Evolutionary conservation across 2,888 invertebrate genomes (phyloP).

Genomic region (Ligdia adustata): DNA sequence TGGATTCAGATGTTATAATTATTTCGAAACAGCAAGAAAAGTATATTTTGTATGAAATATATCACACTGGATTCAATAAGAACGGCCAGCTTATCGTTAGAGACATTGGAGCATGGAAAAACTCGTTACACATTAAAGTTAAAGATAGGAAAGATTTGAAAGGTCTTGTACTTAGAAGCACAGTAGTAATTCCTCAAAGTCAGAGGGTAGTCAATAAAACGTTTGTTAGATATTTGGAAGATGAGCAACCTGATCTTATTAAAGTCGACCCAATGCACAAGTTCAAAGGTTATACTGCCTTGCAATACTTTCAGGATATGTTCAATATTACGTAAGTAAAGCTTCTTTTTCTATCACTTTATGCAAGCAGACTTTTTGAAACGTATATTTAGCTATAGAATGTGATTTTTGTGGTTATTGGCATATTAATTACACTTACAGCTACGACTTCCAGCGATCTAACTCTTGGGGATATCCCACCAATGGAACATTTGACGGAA

Average conservation of each 20-base stretch:
- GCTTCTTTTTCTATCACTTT: no score
- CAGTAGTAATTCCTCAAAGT: constrained; percentile 68
- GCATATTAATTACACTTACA: no score
- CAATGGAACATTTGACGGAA: constrained; percentile 86
- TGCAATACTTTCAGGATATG: constrained; percentile 84
- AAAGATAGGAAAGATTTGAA: constrained; percentile 77
- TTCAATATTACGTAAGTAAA: constrained; percentile 86
- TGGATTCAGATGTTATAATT: constrained; percentile 76
- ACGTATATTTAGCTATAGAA: no score
- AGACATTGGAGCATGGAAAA: constrained; percentile 76
- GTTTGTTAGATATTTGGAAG: constrained; percentile 74
- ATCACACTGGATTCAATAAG: constrained; percentile 82
- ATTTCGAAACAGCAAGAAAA: constrained; percentile 41
- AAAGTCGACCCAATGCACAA: constrained; percentile 86
- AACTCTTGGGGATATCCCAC: constrained; percentile 86
- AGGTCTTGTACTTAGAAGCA: constrained; percentile 80
- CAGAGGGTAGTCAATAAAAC: constrained; percentile 64
- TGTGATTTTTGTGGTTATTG: background rate
- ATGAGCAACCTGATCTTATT: constrained; percentile 73
- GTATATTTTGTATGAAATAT: constrained; percentile 72
- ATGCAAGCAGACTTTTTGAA: no score
- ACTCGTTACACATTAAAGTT: constrained; percentile 56
- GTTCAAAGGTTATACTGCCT: constrained; percentile 84
- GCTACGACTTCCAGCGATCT: constrained; percentile 71
- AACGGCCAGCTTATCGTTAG: constrained; percentile 76